Percentiles rank a stretch among this genome's conserved stretches.
phyloP scores from a whole-genome alignment of 2,888 invertebrate genomes.

The Chorisops tibialis region DNA sequence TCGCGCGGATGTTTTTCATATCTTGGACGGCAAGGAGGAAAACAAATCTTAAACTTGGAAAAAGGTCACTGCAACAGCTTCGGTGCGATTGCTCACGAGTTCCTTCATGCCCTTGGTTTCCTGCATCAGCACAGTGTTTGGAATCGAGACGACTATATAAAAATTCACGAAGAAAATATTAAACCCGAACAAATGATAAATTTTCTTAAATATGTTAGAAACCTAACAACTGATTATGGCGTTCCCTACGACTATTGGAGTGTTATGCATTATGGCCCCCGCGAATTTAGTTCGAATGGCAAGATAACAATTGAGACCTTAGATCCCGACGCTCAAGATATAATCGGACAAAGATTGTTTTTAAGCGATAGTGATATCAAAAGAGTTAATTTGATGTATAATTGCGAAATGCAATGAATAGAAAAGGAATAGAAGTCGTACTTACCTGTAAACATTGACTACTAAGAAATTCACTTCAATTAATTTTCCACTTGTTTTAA shows the following conservation, averaged over 20 bases:
- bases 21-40: conserved; percentile 61
- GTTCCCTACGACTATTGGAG: too few species aligned
- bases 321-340: too few species aligned
- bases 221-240: too few species aligned
- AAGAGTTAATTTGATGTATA: too few species aligned
- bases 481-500: too few species aligned
- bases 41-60: conserved; percentile 43
- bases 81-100: conserved; percentile 68
- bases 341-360: too few species aligned
- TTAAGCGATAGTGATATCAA: too few species aligned
- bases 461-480: too few species aligned
- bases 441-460: too few species aligned
- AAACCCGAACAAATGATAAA: conserved; percentile 60
- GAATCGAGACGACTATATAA: conserved; percentile 68
- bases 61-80: conserved; percentile 46
- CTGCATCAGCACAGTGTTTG: conserved; percentile 75
- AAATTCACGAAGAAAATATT: conserved; percentile 53
- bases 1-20: conserved; percentile 78
- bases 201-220: conserved; percentile 68
- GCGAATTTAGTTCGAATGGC: conserved; percentile 68
- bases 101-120: conserved; percentile 75
- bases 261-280: conserved; percentile 69
- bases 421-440: too few species aligned
- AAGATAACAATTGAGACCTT: conserved; percentile 56
- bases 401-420: too few species aligned